These are phyloP conservation scores for Actenoides lindsayi DNA, from an alignment of 2,113 vertebrate species.

Conservation along the genomic window DNA sequence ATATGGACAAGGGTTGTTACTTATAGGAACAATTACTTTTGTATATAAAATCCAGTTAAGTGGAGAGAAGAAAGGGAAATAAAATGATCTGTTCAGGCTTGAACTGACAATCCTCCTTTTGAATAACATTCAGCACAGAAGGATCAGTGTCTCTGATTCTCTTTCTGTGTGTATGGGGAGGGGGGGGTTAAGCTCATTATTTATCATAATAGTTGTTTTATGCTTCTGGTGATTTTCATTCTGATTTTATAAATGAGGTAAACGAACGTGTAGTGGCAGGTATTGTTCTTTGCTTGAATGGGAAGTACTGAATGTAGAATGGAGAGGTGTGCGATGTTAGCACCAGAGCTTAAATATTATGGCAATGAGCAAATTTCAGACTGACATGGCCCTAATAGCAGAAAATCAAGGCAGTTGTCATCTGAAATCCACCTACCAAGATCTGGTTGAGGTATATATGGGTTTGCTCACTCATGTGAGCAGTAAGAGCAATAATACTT, in stretches of 20 bases:
- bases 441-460: not conserved
- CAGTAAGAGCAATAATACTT: not conserved
- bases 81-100: constrained; percentile 34
- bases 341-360: not conserved
- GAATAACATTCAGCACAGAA: not conserved
- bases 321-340: not conserved
- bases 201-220: constrained; percentile 24
- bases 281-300: constrained; percentile 16
- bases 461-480: not conserved
- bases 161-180: not conserved
- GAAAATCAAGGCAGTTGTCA: not conserved
- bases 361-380: not conserved
- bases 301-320: not conserved
- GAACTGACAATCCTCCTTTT: not conserved
- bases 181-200: constrained; percentile 12
- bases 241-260: not conserved
- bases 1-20: not conserved
- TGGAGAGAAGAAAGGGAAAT: constrained; percentile 31
- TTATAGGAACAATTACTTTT: constrained; percentile 37
- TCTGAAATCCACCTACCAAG: not conserved
- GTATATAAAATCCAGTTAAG: constrained; percentile 33
- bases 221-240: not conserved
- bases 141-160: constrained; percentile 12
- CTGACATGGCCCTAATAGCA: not conserved
- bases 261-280: not conserved